A percentile compares a stretch with the other conserved stretches of the same genome.
These are phyloP conservation scores for Sinocyclocheilus maitianheensis DNA, from an alignment of 2,113 vertebrate species.

Conservation along the genomic window DNA sequence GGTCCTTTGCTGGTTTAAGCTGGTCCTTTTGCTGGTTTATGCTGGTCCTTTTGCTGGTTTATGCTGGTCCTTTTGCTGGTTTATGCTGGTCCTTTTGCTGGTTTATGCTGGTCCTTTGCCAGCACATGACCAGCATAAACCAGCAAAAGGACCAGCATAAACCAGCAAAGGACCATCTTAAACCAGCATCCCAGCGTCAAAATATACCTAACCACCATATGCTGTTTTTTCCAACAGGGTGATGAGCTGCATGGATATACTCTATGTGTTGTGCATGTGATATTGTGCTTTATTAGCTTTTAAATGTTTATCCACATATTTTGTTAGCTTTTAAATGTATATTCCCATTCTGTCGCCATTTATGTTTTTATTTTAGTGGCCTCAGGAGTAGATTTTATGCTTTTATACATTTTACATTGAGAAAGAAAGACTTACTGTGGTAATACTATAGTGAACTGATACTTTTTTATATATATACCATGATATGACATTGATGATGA, in stretches of 20 bases:
- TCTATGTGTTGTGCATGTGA: neutral
- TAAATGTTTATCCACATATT: neutral
- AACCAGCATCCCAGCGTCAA: too few relatives aligned
- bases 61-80: too few relatives aligned
- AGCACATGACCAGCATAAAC: too few relatives aligned
- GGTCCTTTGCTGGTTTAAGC: too few relatives aligned
- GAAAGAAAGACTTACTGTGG: neutral
- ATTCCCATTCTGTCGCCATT: neutral
- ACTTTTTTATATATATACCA: neutral
- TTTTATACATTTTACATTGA: neutral
- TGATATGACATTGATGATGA: neutral
- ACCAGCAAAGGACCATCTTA: too few relatives aligned
- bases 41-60: too few relatives aligned
- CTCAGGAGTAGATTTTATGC: neutral
- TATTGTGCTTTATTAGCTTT: neutral
- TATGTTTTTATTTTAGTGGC: neutral
- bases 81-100: too few relatives aligned
- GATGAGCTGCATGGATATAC: neutral
- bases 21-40: too few relatives aligned
- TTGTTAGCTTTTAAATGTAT: neutral
- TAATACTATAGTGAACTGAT: neutral
- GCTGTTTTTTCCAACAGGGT: too few relatives aligned
- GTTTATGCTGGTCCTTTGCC: too few relatives aligned
- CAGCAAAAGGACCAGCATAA: too few relatives aligned
- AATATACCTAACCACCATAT: too few relatives aligned